phyloP scores from a whole-genome alignment of 1,140 invertebrate species.

The Matsumurasca onukii region DNA sequence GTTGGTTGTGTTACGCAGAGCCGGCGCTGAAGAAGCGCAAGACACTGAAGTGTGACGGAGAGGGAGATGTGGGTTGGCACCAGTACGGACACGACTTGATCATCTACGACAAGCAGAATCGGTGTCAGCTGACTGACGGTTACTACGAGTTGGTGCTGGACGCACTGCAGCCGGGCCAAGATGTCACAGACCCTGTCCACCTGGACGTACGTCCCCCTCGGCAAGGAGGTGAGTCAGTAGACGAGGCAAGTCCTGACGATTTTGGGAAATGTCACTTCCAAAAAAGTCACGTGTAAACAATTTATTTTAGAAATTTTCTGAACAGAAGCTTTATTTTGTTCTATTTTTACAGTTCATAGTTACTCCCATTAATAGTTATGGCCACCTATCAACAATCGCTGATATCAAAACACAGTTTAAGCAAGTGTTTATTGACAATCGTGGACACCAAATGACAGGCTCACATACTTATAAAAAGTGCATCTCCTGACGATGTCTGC shows the following conservation, averaged over 20 bases:
- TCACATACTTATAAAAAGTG: too few species aligned
- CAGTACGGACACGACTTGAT: constrained; percentile 82
- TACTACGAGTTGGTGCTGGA: constrained; percentile 87
- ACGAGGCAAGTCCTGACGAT: too few species aligned
- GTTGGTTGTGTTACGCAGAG: constrained; percentile 47
- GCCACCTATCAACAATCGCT: too few species aligned
- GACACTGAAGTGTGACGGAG: constrained; percentile 35
- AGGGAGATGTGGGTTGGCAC: constrained; percentile 54
- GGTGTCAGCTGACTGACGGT: constrained; percentile 81
- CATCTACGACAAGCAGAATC: constrained; percentile 87
- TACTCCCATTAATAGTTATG: too few species aligned
- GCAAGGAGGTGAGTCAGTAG: constrained; percentile 58
- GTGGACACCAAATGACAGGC: too few species aligned
- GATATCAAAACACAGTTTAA: too few species aligned
- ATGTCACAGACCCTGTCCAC: constrained; percentile 57
- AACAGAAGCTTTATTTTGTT: background rate
- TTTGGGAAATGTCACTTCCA: too few species aligned
- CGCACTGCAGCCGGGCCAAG: constrained; percentile 64
- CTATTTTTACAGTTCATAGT: background rate
- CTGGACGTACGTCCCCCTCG: constrained; percentile 81
- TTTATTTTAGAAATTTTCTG: too few species aligned
- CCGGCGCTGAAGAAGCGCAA: constrained; percentile 62
- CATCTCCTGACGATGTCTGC: too few species aligned
- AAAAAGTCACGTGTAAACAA: background rate
- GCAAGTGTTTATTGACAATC: too few species aligned